phyloP scores from a whole-genome alignment of 2,888 invertebrate genomes.

The Amblyteles armatorius region DNA sequence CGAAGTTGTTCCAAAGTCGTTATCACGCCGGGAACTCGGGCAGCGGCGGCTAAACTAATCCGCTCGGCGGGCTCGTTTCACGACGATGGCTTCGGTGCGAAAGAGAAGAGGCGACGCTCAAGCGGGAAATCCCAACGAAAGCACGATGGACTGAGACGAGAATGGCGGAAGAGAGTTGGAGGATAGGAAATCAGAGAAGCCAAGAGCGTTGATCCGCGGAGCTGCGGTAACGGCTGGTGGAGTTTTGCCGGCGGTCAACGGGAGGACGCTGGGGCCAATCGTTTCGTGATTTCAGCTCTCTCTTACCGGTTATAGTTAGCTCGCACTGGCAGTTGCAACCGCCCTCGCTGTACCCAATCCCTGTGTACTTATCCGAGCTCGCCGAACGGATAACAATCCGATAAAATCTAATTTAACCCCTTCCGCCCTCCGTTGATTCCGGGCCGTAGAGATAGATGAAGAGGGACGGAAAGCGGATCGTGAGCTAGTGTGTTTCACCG shows the following conservation, averaged over 20 bases:
- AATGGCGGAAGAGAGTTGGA: constrained; percentile 19
- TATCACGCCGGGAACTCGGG: constrained; percentile 62
- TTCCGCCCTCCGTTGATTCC: constrained; percentile 1
- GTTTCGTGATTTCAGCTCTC: constrained; percentile 50
- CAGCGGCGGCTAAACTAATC: constrained; percentile 65
- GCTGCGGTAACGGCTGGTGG: constrained; percentile 30
- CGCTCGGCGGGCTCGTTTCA: constrained; percentile 69
- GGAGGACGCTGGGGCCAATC: constrained; percentile 50
- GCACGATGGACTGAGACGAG: constrained; percentile 20
- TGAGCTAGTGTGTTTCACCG: constrained; percentile 41
- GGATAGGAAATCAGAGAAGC: constrained; percentile 32
- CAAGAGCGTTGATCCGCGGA: constrained; percentile 27
- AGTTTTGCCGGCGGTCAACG: constrained; percentile 54
- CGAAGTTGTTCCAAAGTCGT: constrained; percentile 67
- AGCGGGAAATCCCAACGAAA: constrained; percentile 59
- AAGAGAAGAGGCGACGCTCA: constrained; percentile 18
- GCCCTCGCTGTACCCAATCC: constrained; percentile 21
- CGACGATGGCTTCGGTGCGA: constrained; percentile 52
- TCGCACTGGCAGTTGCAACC: constrained; percentile 35
- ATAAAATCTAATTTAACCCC: constrained; percentile 81
- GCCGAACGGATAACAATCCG: constrained; percentile 77
- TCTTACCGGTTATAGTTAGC: constrained; percentile 36
- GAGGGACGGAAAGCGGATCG: background rate
- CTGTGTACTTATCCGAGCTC: constrained; percentile 70
- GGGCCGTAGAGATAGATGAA: background rate